These are phyloP conservation scores for Anser brachyrhynchus DNA, from an alignment of 2,113 vertebrate genomes.

Conservation along the genomic window DNA sequence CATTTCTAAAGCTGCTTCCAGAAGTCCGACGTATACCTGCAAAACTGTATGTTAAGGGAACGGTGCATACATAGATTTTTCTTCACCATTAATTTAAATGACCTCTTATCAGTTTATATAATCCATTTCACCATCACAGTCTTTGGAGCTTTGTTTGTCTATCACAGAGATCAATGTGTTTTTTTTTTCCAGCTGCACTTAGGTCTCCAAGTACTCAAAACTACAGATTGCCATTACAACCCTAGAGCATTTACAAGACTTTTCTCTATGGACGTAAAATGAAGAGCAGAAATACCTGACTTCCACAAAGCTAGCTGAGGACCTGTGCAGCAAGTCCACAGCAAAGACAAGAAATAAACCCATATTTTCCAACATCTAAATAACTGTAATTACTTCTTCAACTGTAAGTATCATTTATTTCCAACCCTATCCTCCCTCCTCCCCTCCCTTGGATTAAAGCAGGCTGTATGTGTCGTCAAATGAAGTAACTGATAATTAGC, in stretches of 20 bases:
- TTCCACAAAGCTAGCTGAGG: not conserved
- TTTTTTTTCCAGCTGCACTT: not conserved
- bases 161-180: not conserved
- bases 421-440: not conserved
- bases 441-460: not conserved
- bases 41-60: not conserved
- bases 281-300: not conserved
- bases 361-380: not conserved
- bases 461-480: not conserved
- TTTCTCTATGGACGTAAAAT: not conserved
- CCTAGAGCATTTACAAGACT: not conserved
- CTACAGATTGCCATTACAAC: not conserved
- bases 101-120: not conserved
- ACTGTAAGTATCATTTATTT: not conserved
- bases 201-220: not conserved
- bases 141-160: not conserved
- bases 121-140: not conserved
- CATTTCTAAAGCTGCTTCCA: not conserved
- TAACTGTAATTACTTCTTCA: not conserved
- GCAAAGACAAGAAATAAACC: not conserved
- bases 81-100: not conserved
- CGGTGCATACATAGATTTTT: not conserved
- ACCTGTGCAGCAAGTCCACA: not conserved
- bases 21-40: not conserved
- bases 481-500: not conserved